A percentile compares a stretch with the other conserved stretches of the same genome.
phyloP scores from a whole-genome alignment of 1,140 invertebrate genomes.

The Microplitis mediator region DNA sequence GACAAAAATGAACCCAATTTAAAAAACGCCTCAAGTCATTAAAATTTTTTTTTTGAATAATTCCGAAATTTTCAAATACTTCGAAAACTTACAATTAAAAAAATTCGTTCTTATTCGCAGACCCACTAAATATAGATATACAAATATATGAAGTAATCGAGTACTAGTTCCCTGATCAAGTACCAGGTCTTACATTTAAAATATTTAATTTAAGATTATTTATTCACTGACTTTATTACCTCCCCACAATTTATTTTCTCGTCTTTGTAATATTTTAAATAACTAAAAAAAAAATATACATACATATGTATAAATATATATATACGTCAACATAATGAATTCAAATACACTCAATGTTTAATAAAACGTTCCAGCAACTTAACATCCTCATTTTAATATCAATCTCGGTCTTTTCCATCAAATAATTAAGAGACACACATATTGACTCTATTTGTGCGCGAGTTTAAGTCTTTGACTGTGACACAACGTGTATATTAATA shows the following conservation, averaged over 20 bases:
- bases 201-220: neutral
- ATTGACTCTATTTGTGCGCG: neutral
- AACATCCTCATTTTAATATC: neutral
- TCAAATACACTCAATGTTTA: neutral
- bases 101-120: too few relatives aligned
- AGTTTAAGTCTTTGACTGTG: neutral
- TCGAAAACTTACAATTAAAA: too few relatives aligned
- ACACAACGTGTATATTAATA: neutral
- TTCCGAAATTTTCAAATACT: too few relatives aligned
- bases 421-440: neutral
- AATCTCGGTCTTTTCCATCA: neutral
- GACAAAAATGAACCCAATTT: too few relatives aligned
- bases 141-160: too few relatives aligned
- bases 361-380: too few relatives aligned
- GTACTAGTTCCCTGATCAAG: too few relatives aligned
- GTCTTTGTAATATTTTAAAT: slow-evolving; percentile 1
- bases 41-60: too few relatives aligned
- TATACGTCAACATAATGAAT: neutral
- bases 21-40: too few relatives aligned
- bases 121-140: too few relatives aligned
- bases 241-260: slow-evolving; percentile 4
- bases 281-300: neutral
- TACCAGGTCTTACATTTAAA: neutral
- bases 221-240: slow-evolving; percentile 5
- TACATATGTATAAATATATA: neutral